phyloP scores from a whole-genome alignment of 2,797 vertebrate species.

The Parotocinclus haroldoi region DNA sequence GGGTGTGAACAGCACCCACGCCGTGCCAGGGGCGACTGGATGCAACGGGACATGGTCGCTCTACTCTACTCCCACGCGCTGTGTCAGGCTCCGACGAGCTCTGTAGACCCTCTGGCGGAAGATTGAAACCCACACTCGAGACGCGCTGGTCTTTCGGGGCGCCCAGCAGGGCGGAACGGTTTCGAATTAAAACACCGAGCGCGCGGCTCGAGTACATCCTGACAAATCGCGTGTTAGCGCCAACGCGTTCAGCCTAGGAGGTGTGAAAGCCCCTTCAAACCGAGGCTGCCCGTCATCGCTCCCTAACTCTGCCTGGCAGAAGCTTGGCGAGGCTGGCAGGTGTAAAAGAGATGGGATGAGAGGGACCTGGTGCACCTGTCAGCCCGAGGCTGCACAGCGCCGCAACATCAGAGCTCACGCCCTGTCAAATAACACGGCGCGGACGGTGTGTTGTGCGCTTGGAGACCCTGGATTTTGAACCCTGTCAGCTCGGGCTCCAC shows the following conservation, averaged over 20 bases:
- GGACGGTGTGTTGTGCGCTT: conserved; percentile 60
- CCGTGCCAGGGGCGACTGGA: neutral
- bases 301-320: conserved; percentile 30
- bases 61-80: too few relatives aligned
- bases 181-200: conserved; percentile 2
- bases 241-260: neutral
- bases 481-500: conserved; percentile 73
- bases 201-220: conserved; percentile 1
- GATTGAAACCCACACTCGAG: too few relatives aligned
- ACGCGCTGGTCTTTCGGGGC: too few relatives aligned
- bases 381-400: conserved; percentile 61
- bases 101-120: too few relatives aligned
- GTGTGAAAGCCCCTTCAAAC: conserved; percentile 26
- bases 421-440: conserved; percentile 72
- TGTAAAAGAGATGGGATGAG: conserved; percentile 45
- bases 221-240: neutral
- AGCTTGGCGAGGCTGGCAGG: conserved; percentile 43
- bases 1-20: conserved; percentile 39
- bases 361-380: conserved; percentile 70
- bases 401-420: conserved; percentile 62
- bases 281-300: conserved; percentile 36
- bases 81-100: too few relatives aligned
- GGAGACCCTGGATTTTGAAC: conserved; percentile 69
- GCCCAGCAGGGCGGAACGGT: neutral
- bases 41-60: too few relatives aligned